Percentiles rank a stretch among this genome's conserved stretches.
phyloP scores from a whole-genome alignment of 2,113 vertebrate species.

The Macrotus californicus region DNA sequence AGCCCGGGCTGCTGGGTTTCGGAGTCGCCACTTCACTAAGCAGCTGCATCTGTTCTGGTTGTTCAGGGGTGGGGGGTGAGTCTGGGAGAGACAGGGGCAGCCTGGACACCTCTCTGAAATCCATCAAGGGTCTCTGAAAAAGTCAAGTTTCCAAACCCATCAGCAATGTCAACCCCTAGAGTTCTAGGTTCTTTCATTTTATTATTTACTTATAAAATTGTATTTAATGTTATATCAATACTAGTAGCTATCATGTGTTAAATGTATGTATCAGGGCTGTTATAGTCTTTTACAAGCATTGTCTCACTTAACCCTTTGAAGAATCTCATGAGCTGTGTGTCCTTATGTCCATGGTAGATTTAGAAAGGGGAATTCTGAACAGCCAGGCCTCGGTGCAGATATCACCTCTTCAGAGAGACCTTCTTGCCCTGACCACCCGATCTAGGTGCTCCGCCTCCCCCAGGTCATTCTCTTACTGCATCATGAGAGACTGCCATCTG shows the following conservation, averaged over 20 bases:
- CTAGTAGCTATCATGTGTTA: not conserved
- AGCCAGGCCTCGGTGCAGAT: not conserved
- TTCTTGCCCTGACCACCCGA: not conserved
- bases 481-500: not conserved
- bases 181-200: not conserved
- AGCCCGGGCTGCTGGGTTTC: slow-evolving; percentile 41
- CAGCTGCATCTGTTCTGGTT: not conserved
- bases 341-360: not conserved
- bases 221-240: not conserved
- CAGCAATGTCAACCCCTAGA: not conserved
- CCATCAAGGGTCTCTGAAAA: slow-evolving; percentile 69
- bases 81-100: not conserved
- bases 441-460: not conserved
- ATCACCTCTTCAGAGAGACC: not conserved
- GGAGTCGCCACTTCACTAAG: accelerated
- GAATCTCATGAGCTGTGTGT: not conserved
- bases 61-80: accelerated
- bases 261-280: not conserved
- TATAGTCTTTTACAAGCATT: not conserved
- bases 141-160: slow-evolving; percentile 20
- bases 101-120: slow-evolving; percentile 40
- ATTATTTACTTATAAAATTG: not conserved
- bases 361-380: not conserved
- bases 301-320: not conserved
- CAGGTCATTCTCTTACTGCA: not conserved